A percentile compares a stretch with the other conserved stretches of the same genome.
These are phyloP conservation scores for Tyrannus savana DNA, from an alignment of 2,113 vertebrate genomes.

Conservation along the genomic window DNA sequence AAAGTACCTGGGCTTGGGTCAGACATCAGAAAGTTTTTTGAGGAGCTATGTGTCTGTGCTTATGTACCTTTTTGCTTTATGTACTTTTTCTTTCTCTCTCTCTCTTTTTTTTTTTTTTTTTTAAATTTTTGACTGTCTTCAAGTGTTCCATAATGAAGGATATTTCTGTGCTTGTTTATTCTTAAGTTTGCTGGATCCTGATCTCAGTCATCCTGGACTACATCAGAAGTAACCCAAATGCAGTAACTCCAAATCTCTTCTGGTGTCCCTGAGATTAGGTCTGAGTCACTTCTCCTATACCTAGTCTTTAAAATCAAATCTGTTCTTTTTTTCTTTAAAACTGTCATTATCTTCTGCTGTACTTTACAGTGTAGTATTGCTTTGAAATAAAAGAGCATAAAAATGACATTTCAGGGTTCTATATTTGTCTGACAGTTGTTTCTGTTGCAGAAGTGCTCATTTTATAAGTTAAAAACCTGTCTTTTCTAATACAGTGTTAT, in stretches of 20 bases:
- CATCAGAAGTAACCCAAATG: neutral
- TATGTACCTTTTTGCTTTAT: neutral
- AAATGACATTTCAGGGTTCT: conserved; percentile 53
- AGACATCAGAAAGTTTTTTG: neutral
- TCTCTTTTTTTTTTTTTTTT: neutral
- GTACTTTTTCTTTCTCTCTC: neutral
- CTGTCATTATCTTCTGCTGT: conserved; percentile 49
- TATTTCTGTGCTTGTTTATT: neutral
- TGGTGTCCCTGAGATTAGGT: neutral
- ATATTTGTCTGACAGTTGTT: conserved; percentile 66
- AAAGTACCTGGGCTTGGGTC: neutral
- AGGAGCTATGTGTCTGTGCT: neutral
- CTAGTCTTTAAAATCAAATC: conserved; percentile 41
- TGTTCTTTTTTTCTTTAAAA: conserved; percentile 32
- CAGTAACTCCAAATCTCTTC: neutral
- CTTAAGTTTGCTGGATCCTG: neutral
- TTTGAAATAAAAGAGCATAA: neutral
- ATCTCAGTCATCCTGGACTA: neutral
- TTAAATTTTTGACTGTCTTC: neutral
- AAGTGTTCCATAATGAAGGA: neutral
- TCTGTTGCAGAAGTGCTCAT: conserved; percentile 34
- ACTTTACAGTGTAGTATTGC: conserved; percentile 16
- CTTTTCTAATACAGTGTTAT: neutral
- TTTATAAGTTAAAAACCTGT: conserved; percentile 25
- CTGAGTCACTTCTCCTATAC: conserved; percentile 49